Evolutionary conservation across 2,888 invertebrate genomes (phyloP).

Genomic region (Melikaiella ostensackeni): DNA sequence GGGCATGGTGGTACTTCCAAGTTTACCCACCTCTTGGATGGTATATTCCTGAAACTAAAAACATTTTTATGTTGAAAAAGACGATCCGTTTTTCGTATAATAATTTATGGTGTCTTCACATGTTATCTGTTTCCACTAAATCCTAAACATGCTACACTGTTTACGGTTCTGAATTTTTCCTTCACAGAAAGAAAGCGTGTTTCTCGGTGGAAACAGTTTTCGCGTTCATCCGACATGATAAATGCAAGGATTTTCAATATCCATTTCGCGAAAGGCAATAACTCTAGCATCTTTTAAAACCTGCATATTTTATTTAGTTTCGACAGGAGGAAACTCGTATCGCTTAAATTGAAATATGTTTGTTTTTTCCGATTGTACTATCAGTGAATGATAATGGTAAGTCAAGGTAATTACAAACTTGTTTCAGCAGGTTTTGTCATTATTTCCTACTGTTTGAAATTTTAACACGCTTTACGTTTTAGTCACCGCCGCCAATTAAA

Average conservation of each 20-base stretch:
- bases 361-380: neutral
- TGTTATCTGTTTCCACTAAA: neutral
- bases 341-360: neutral
- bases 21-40: no score
- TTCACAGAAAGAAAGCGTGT: slow-evolving; percentile 6
- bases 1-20: no score
- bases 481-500: no score
- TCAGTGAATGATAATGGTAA: neutral
- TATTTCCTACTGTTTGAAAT: neutral
- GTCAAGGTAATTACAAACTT: neutral
- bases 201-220: neutral
- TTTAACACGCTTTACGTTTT: neutral
- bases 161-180: slow-evolving; percentile 6
- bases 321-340: neutral
- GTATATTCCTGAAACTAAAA: no score
- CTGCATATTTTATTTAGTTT: neutral
- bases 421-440: neutral
- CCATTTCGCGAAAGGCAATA: slow-evolving; percentile 16
- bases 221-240: slow-evolving; percentile 8
- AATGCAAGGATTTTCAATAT: slow-evolving; percentile 24
- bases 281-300: neutral
- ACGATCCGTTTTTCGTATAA: neutral
- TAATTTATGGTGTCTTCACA: neutral
- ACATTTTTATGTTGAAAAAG: neutral
- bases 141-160: neutral